phyloP scores from a whole-genome alignment of 2,113 vertebrate species.

The Riparia riparia region DNA sequence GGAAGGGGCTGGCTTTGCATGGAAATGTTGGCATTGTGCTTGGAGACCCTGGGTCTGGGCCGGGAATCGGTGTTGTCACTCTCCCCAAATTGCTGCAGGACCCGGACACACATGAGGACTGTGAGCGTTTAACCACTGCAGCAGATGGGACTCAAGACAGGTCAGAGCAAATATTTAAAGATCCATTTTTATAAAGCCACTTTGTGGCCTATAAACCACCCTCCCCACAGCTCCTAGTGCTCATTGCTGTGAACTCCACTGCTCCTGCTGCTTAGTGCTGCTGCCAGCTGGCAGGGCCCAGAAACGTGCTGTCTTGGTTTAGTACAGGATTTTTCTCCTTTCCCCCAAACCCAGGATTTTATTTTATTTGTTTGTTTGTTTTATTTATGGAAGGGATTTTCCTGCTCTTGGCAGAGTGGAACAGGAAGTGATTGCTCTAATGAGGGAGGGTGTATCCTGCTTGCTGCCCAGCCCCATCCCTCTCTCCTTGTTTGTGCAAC shows the following conservation, averaged over 20 bases:
- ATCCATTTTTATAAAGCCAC: constrained; percentile 31
- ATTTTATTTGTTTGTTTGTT: constrained; percentile 1
- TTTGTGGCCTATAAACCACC: constrained; percentile 23
- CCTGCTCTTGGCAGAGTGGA: background rate
- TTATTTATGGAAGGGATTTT: constrained; percentile 46
- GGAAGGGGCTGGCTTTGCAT: background rate
- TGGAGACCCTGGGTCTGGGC: background rate
- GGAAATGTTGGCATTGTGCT: rapidly evolving
- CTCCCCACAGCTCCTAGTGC: background rate
- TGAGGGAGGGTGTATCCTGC: background rate
- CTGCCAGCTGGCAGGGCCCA: background rate
- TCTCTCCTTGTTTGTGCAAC: background rate
- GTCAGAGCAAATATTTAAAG: constrained; percentile 66
- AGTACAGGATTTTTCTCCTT: background rate
- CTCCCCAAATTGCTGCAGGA: background rate
- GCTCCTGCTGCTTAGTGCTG: background rate
- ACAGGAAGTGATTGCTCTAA: background rate
- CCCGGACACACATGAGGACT: rapidly evolving
- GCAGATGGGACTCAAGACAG: constrained; percentile 2
- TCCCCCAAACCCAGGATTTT: background rate
- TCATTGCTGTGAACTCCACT: background rate
- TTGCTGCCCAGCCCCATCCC: background rate
- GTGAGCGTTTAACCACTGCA: background rate
- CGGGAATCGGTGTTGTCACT: rapidly evolving
- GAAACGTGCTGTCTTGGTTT: background rate